A percentile compares a stretch with the other conserved stretches of the same genome.
These are phyloP conservation scores for Limosa lapponica DNA, from an alignment of 2,797 vertebrate genomes.

Conservation along the genomic window DNA sequence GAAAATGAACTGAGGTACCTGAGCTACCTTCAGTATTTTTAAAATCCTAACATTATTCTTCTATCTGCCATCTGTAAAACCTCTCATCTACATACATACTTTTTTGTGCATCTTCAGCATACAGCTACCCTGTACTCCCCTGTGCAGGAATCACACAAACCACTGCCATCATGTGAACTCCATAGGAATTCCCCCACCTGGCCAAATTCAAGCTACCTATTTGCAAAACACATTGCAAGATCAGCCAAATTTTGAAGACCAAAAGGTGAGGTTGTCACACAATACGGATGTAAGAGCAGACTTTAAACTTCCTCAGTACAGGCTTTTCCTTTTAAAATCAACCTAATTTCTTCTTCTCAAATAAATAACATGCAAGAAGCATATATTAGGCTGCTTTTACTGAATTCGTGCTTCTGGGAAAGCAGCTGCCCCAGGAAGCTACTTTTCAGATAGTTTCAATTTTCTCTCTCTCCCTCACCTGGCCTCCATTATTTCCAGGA, in stretches of 20 bases:
- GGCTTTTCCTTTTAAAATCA: background rate
- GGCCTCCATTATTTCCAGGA: background rate
- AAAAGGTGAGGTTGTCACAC: background rate
- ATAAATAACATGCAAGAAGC: background rate
- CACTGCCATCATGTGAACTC: accelerated
- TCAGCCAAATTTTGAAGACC: background rate
- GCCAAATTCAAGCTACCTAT: background rate
- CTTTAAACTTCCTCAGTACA: background rate
- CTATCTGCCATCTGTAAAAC: background rate
- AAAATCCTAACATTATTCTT: background rate
- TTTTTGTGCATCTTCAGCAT: background rate
- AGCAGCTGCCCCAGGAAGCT: background rate
- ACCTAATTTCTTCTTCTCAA: background rate
- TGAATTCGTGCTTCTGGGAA: background rate
- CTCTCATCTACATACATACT: background rate
- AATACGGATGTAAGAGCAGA: background rate
- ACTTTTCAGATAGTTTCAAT: background rate
- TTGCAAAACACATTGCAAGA: background rate
- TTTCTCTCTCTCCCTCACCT: background rate
- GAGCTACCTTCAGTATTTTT: background rate
- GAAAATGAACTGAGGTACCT: background rate
- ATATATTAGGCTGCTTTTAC: background rate
- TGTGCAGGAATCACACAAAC: background rate
- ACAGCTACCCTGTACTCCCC: background rate
- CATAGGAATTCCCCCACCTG: background rate